Evolutionary conservation across 2,888 invertebrate species (phyloP), one percentile per base, ranked within the genome.

Genomic region (Eremobia ochroleuca): DNA sequence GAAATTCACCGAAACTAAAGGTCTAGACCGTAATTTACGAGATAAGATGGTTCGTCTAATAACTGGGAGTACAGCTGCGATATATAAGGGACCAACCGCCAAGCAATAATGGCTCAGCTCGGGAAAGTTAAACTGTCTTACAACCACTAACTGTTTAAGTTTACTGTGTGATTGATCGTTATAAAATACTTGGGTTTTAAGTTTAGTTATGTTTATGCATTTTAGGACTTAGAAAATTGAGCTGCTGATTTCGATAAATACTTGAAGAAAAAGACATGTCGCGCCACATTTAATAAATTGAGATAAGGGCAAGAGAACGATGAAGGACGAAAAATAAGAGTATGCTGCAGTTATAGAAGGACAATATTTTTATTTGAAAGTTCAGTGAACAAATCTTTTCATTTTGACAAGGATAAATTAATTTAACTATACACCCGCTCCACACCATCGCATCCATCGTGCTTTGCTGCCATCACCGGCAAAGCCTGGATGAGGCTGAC

Each of bases 1-100:
- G 70, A 85, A 83, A 73, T 76, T 70, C 8, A 37, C 67, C 34
- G 58, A 59, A 59, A 28, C 37, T 59, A 43, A 46, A 74, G 73
- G 58, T 46, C 64, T 61, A 59, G 70, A 85, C 83, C 85, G 82
- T 84, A 61, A 85, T 84, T 84, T 85, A 78, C 52, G n/a, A 85
- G 82, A 82, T 78, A 85, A 82, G 72, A 84, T 78, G 66, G 83
- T 64, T 43, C 68, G 49, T 68, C 59, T 81, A 81, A 85, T 83
- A 83, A 68, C 73, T 61, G 18, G 28, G 28, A 13, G 40, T 85
- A 73, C 69, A 85, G 79, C 73, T 83, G 59, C 43, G 31, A 80
- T 75, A 64, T 77, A 58, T 73, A 78, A 77, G 69, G 83, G 82
- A 59, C 85, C 46, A 67, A 79, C 83, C 75, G 4, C 79, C 69